phyloP scores from a whole-genome alignment of 2,888 invertebrate genomes.

The Teleiodes luculella region DNA sequence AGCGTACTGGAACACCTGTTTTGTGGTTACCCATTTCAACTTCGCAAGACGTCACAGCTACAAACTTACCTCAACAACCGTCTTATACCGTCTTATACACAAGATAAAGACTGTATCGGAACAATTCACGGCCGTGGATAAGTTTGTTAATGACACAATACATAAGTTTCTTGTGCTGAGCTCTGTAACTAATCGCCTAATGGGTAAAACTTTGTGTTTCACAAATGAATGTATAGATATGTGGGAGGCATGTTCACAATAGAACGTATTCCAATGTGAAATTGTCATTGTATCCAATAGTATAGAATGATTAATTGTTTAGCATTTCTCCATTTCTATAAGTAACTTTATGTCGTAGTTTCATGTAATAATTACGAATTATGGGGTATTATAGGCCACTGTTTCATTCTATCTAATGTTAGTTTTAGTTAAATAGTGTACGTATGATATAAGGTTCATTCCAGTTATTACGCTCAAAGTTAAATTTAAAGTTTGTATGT shows the following conservation, averaged over 20 bases:
- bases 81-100: not conserved
- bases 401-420: too few species aligned
- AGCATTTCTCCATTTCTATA: too few species aligned
- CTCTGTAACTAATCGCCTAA: constrained; percentile 58
- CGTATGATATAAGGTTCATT: too few species aligned
- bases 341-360: too few species aligned
- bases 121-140: constrained; percentile 3
- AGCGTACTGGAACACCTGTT: constrained; percentile 37
- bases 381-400: too few species aligned
- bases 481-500: too few species aligned
- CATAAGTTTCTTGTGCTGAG: constrained; percentile 44
- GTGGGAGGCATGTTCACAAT: not conserved
- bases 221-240: constrained; percentile 32
- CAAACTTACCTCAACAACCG: not conserved
- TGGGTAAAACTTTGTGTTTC: constrained; percentile 45
- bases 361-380: too few species aligned
- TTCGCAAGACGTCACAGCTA: constrained; percentile 2
- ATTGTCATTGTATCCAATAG: not conserved
- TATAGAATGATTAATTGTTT: not conserved
- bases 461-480: too few species aligned
- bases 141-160: constrained; percentile 38
- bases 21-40: constrained; percentile 28
- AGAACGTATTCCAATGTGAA: not conserved
- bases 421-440: too few species aligned
- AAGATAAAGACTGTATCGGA: constrained; percentile 13